Percentiles rank a stretch among this genome's conserved stretches.
These are phyloP conservation scores for Diaphora mendica DNA, from an alignment of 2,888 invertebrate species.

Conservation along the genomic window DNA sequence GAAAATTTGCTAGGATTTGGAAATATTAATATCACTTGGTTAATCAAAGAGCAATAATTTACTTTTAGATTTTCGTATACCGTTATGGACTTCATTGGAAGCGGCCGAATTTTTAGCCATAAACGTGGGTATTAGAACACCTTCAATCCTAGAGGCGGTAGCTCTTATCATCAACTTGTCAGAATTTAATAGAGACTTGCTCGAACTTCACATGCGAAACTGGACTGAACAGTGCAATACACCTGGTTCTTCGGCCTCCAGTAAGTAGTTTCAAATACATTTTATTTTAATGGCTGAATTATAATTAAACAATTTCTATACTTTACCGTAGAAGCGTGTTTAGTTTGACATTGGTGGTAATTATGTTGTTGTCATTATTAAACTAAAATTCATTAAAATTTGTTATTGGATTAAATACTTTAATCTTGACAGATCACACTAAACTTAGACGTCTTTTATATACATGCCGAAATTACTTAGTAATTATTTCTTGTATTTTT, in stretches of 20 bases:
- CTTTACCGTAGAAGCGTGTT: too few relatives aligned
- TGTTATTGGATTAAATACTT: too few relatives aligned
- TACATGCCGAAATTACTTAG: too few relatives aligned
- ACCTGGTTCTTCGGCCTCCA: slow-evolving; percentile 18
- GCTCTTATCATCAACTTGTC: slow-evolving; percentile 53
- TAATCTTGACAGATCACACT: too few relatives aligned
- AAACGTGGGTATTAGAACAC: slow-evolving; percentile 46
- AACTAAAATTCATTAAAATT: too few relatives aligned
- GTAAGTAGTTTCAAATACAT: slow-evolving; percentile 9
- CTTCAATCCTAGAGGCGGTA: slow-evolving; percentile 32
- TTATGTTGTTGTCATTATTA: too few relatives aligned
- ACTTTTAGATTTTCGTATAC: slow-evolving; percentile 61
- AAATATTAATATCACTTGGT: neutral
- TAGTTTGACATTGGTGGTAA: too few relatives aligned
- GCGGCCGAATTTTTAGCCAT: slow-evolving; percentile 58
- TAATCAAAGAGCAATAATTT: neutral
- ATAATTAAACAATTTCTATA: too few relatives aligned
- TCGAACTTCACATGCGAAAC: slow-evolving; percentile 44
- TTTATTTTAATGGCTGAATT: neutral
- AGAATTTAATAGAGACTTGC: slow-evolving; percentile 55
- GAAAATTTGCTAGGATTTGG: too few relatives aligned
- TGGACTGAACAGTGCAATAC: slow-evolving; percentile 24
- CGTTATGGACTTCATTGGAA: slow-evolving; percentile 68
- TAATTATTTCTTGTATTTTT: too few relatives aligned
- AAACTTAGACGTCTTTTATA: too few relatives aligned